Evolutionary conservation across 2,113 vertebrate genomes (phyloP), one percentile per base, ranked within the genome.

Genomic region (Crotalus horridus): DNA sequence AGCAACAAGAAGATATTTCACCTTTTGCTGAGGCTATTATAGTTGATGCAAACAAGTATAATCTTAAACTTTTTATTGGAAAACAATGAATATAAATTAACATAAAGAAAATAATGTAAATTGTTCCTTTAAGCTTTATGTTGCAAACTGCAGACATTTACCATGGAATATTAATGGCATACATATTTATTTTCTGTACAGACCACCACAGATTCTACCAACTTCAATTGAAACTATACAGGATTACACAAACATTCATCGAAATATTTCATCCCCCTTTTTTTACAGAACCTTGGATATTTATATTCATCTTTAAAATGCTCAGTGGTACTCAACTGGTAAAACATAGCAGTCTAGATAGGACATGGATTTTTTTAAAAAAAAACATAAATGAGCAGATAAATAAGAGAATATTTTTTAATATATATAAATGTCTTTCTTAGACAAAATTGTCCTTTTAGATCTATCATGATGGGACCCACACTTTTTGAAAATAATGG

Each of bases 251-350:
- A 24, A 0, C 21, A 0, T 59, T 1, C 0, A 0, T n/a, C 0
- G 0, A 0, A 48, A 29, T 9, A 6, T 53, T 20, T 0, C 0
- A 6, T 69, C 23, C 0, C 12, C 86, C 95, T 12, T 15, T 94
- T 91, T 2, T 95, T 95, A 54, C 0, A 3, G 94, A 94, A 20
- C 6, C 0, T 3, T 20, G 6, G 2, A 10, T 39, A 6, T 6
- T 0, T 0, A 3, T 11, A 58, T 29, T 81, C 0, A 1, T 92
- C 87, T 21, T 43, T 59, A 3, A 0, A 0, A 10, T 8, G 53
- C 0, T 1, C 33, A 48, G 91, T 91, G 15, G 17, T 81, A 39
- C 17, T 21, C 33, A 81, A 21, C 33, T 81, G 74, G 33, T 21
- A 20, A 21, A 6, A 20, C 74, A 21, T 3, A 81, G 33, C 33